Evolutionary conservation across 2,888 invertebrate species (phyloP).

Genomic region (Serripes groenlandicus): DNA sequence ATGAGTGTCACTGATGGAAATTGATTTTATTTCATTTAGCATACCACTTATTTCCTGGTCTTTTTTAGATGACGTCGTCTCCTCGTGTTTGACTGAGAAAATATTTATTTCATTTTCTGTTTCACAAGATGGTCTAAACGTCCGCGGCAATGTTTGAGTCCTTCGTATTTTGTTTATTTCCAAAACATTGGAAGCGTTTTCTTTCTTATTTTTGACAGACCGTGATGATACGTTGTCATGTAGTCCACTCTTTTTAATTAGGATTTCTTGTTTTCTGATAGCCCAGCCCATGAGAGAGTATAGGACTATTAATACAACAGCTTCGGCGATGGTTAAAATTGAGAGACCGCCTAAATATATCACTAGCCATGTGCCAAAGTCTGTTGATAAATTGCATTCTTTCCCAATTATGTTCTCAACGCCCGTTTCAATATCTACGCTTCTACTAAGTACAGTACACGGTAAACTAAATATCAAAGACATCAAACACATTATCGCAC

Average conservation of each 20-base stretch:
- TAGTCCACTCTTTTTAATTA: slow-evolving; percentile 1
- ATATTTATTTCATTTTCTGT: slow-evolving; percentile 5
- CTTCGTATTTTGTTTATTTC: no score
- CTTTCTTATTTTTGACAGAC: no score
- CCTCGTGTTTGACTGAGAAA: no score
- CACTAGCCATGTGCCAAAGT: background rate
- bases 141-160: background rate
- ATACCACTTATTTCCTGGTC: no score
- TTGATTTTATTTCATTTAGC: no score
- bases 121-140: slow-evolving; percentile 7
- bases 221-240: background rate
- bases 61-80: no score
- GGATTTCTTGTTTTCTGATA: background rate
- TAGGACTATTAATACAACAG: background rate
- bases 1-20: no score
- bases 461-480: background rate
- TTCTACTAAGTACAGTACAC: background rate
- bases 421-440: slow-evolving; percentile 4
- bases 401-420: background rate
- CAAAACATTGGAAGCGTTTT: no score
- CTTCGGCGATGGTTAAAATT: background rate
- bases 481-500: background rate
- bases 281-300: slow-evolving; percentile 6
- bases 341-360: background rate
- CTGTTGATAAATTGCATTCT: slow-evolving; percentile 2